Conservation (phyloP, 1,140 invertebrate genomes). For the Megathymus violae region DNA sequence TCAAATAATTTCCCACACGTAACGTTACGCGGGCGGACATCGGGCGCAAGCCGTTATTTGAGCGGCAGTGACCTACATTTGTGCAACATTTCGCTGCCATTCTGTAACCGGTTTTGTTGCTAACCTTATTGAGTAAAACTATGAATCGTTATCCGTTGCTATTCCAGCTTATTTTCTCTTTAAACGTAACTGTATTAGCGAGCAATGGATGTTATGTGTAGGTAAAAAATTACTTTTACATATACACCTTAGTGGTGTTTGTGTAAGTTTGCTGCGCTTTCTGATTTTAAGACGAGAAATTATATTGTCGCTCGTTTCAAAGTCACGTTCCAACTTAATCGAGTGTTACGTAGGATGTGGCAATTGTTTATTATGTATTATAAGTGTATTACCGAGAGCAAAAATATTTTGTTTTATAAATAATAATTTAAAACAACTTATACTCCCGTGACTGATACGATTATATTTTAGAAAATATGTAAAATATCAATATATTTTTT, state of each 20-base stretch:
- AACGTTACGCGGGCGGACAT: conserved; percentile 81
- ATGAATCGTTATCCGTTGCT: conserved; percentile 50
- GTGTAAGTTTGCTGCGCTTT: conserved; percentile 78
- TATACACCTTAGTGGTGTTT: conserved; percentile 37
- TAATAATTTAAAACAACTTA: too few species aligned
- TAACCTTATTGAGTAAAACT: conserved; percentile 67
- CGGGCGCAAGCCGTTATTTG: conserved; percentile 80
- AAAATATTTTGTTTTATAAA: too few species aligned
- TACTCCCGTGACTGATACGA: too few species aligned
- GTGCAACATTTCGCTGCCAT: conserved; percentile 67
- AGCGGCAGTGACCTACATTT: conserved; percentile 77
- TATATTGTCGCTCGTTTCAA: conserved; percentile 64
- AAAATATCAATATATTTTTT: too few species aligned
- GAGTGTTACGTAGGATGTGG: conserved; percentile 71
- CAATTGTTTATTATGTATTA: conserved; percentile 73
- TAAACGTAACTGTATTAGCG: neutral
- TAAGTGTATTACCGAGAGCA: conserved; percentile 41
- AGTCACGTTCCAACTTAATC: conserved; percentile 76
- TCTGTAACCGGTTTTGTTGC: conserved; percentile 53
- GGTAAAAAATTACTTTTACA: neutral
- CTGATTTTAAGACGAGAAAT: conserved; percentile 80
- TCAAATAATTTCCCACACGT: conserved; percentile 83
- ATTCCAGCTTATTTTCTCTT: conserved; percentile 34
- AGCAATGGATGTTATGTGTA: conserved; percentile 38
- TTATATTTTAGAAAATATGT: too few species aligned